Evolutionary conservation across 1,140 invertebrate species (phyloP), one percentile per base, ranked within the genome.

Genomic region (Cyphomyrmex costatus): DNA sequence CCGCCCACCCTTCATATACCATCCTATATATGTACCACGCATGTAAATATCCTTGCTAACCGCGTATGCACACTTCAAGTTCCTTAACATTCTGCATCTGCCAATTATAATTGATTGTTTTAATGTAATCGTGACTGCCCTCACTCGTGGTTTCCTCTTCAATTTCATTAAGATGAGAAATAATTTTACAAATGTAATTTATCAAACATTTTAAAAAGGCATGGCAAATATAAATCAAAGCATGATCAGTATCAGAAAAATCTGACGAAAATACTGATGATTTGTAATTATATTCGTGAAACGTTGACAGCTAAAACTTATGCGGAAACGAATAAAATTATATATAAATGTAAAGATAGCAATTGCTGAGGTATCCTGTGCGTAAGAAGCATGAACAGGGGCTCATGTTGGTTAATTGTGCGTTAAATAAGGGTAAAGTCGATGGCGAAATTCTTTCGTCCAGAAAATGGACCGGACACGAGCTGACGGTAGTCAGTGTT

Each of bases 91-190:
- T 66, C 16, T 21, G n/a, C 61, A 82, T 83, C 65, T 65, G 71
- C 73, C 65, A 80, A 30, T 33, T 49, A 85, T 87, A 89, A 93
- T 92, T 93, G 89, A 92, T 93, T 90, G 89, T 90, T 88, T 86
- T 76, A 78, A 91, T 87, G 56, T 88, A 88, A 91, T 92, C 86
- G 79, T 51, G n/a, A 53, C 10, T 51, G 24, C 7, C 1, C 24
- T 16, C 0, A 21, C 27, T 68, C 30, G 19, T 30, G 14, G 19
- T 42, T 30, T 16, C 30, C 21, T 21, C n/a, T 36, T 53, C 14
- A 30, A 61, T 51, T 36, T 56, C 0, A 1, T 16, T 46, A 33
- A 61, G 6, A 51, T 70, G 7, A 30, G 3, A 73, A 76, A 16
- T 14, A 19, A 58, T 36, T 58, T 33, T 10, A 58, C 14, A 10